Conservation (phyloP, 2,797 vertebrate genomes). For the Catostomus latipinnis region DNA sequence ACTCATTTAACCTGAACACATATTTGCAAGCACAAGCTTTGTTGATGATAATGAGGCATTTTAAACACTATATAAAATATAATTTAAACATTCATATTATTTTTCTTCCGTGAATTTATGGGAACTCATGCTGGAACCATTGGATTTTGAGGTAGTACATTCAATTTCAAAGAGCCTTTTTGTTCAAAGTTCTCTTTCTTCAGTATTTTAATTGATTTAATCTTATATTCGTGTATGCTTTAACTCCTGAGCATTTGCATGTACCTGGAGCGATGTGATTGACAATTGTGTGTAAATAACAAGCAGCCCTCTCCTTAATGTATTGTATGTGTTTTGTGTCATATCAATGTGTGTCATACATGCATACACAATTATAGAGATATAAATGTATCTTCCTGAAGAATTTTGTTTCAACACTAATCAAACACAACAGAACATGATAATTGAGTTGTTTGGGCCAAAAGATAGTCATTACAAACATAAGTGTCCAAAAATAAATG, state of each 20-base stretch:
- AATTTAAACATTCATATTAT: no score
- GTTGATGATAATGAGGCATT: no score
- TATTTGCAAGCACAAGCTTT: no score
- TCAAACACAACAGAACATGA: neutral
- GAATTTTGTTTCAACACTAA: neutral
- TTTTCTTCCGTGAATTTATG: constrained; percentile 80
- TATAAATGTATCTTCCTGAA: constrained; percentile 5
- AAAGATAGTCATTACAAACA: neutral
- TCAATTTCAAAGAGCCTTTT: constrained; percentile 70
- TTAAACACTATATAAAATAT: no score
- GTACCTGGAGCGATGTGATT: constrained; percentile 55
- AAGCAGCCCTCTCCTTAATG: constrained; percentile 18
- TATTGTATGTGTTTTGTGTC: constrained; percentile 27
- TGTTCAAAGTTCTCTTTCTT: constrained; percentile 54
- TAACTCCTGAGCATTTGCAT: constrained; percentile 67
- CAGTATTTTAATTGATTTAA: constrained; percentile 59
- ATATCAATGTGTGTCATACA: constrained; percentile 5
- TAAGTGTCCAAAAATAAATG: neutral
- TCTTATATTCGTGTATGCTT: constrained; percentile 65
- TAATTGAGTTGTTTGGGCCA: neutral
- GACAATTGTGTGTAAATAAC: constrained; percentile 37
- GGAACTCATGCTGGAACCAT: constrained; percentile 83
- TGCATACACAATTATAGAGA: neutral
- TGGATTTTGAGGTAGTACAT: constrained; percentile 82
- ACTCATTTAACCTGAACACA: no score